Conservation (phyloP, 1,140 invertebrate species). For the Trypoxylus dichotomus region DNA sequence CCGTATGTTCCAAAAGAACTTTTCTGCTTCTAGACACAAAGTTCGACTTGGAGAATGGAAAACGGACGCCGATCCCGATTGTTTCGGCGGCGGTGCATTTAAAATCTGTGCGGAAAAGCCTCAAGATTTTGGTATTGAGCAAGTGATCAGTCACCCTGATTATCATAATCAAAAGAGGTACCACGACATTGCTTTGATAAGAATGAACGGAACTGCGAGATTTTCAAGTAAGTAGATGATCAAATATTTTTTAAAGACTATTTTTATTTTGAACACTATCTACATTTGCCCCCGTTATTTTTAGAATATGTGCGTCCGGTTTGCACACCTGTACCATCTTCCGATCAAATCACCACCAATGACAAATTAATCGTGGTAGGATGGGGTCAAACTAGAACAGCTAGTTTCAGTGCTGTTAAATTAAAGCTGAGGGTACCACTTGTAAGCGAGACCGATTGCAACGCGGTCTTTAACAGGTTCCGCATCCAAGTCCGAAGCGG, state of each 20-base stretch:
- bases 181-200: slow-evolving; percentile 48
- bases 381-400: slow-evolving; percentile 64
- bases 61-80: slow-evolving; percentile 59
- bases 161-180: slow-evolving; percentile 42
- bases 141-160: slow-evolving; percentile 41
- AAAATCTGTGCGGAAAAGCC: slow-evolving; percentile 43
- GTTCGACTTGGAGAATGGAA: slow-evolving; percentile 68
- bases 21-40: slow-evolving; percentile 51
- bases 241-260: too few species aligned
- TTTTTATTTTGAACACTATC: neutral
- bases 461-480: slow-evolving; percentile 52
- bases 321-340: slow-evolving; percentile 61
- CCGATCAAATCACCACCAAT: slow-evolving; percentile 43
- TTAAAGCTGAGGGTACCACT: slow-evolving; percentile 54
- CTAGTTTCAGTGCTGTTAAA: slow-evolving; percentile 51
- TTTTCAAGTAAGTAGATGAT: slow-evolving; percentile 41
- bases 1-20: neutral
- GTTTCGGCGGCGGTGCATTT: slow-evolving; percentile 49
- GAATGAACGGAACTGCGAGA: slow-evolving; percentile 38
- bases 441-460: slow-evolving; percentile 52
- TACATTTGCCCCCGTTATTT: slow-evolving; percentile 27
- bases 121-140: slow-evolving; percentile 45
- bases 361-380: slow-evolving; percentile 60
- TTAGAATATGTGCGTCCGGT: slow-evolving; percentile 64
- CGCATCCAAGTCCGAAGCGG: slow-evolving; percentile 49